These are phyloP conservation scores for Hemibates koningsi DNA, from an alignment of 2,113 vertebrate species.

Conservation along the genomic window DNA sequence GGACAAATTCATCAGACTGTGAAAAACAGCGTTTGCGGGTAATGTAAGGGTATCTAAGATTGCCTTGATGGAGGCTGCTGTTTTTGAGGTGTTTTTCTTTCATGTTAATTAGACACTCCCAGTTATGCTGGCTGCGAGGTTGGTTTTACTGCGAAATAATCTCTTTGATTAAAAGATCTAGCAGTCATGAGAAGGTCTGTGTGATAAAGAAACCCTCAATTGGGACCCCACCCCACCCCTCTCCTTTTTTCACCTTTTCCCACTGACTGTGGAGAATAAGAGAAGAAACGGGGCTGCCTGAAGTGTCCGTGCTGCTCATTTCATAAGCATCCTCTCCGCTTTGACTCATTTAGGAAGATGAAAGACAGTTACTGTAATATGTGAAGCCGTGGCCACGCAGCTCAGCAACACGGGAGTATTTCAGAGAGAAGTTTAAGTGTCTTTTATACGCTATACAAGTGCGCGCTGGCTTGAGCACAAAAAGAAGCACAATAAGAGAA, in stretches of 20 bases:
- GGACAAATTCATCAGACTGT: neutral
- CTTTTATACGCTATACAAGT: constrained; percentile 23
- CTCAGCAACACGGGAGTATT: constrained; percentile 30
- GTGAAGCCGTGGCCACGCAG: constrained; percentile 36
- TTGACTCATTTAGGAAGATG: constrained; percentile 60
- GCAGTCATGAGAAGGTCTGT: constrained; percentile 49
- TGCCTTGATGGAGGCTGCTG: constrained; percentile 22
- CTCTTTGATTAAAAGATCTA: constrained; percentile 69
- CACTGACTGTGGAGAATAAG: constrained; percentile 34
- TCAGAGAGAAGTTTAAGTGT: constrained; percentile 28
- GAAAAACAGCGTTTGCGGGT: neutral
- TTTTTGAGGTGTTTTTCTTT: constrained; percentile 58
- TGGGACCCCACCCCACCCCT: constrained; percentile 1
- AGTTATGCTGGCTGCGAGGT: constrained; percentile 55
- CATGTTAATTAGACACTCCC: constrained; percentile 71
- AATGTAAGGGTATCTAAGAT: constrained; percentile 12
- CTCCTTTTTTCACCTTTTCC: constrained; percentile 20
- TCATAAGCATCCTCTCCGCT: constrained; percentile 35
- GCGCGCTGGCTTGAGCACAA: constrained; percentile 24
- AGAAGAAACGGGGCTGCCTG: constrained; percentile 30
- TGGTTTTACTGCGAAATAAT: constrained; percentile 57
- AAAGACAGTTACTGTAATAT: constrained; percentile 59
- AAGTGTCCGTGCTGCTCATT: constrained; percentile 44
- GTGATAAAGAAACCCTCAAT: constrained; percentile 50
- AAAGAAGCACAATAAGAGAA: constrained; percentile 45